A percentile compares a stretch with the other conserved stretches of the same genome.
These are phyloP conservation scores for Ectobius pallidus DNA, from an alignment of 2,888 invertebrate species.

Conservation along the genomic window DNA sequence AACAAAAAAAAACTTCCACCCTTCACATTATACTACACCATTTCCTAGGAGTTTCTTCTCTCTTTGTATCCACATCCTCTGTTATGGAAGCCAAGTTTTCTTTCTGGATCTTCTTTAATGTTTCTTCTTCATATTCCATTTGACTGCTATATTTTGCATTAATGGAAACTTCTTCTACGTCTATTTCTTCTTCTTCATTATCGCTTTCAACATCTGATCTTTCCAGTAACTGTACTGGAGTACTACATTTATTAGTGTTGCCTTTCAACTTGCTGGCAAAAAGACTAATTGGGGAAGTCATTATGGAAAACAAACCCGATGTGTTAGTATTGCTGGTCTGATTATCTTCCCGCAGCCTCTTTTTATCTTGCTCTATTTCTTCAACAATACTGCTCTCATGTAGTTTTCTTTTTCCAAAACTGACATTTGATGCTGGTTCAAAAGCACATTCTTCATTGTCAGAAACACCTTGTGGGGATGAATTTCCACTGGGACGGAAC, in stretches of 20 bases:
- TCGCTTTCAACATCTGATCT: background rate
- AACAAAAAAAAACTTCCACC: background rate
- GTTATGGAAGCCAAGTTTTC: background rate
- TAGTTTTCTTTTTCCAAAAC: background rate
- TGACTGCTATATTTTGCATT: background rate
- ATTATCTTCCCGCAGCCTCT: background rate
- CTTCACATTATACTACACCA: conserved; percentile 25
- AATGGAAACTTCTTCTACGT: background rate
- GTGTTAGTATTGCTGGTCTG: background rate
- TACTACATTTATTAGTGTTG: conserved; percentile 1
- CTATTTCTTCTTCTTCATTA: no score
- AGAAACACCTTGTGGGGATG: background rate
- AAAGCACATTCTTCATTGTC: conserved; percentile 16
- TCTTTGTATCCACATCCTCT: background rate
- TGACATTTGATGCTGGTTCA: background rate
- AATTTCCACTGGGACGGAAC: background rate
- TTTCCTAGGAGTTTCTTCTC: background rate
- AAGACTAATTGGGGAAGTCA: conserved; percentile 13
- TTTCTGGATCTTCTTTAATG: background rate
- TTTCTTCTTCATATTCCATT: background rate
- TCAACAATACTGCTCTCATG: background rate
- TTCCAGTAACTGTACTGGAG: conserved; percentile 9
- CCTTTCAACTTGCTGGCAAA: conserved; percentile 14
- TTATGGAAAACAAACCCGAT: background rate
- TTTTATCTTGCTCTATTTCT: background rate